A percentile compares a stretch with the other conserved stretches of the same genome.
Conservation (phyloP, 2,113 vertebrate species). For the Glaucomys volans region DNA sequence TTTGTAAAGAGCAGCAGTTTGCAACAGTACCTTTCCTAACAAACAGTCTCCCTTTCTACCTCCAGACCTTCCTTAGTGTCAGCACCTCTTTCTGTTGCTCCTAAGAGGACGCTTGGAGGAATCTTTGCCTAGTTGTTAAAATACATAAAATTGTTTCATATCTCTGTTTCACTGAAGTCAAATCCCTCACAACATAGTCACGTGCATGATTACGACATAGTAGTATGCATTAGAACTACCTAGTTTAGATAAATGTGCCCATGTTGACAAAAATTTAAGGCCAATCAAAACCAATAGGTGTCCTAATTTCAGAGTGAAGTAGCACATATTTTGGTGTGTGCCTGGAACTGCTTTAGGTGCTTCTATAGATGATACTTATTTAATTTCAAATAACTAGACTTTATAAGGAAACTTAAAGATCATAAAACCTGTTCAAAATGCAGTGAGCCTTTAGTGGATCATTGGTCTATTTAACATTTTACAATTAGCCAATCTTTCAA, state of each 20-base stretch:
- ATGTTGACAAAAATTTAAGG: not conserved
- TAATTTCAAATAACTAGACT: not conserved
- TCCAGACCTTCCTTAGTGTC: not conserved
- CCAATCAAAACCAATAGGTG: not conserved
- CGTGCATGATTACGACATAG: not conserved
- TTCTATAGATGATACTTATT: not conserved
- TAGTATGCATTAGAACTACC: not conserved
- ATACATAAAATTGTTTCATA: not conserved
- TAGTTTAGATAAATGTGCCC: not conserved
- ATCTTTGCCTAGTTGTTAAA: conserved; percentile 14
- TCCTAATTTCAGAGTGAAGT: not conserved
- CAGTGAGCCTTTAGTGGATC: not conserved
- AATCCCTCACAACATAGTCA: not conserved
- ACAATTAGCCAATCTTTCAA: not conserved
- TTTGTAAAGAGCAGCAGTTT: not conserved
- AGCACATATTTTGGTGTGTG: not conserved
- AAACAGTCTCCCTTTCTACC: not conserved
- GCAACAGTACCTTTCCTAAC: not conserved
- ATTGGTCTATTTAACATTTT: not conserved
- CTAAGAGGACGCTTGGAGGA: not conserved
- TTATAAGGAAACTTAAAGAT: not conserved
- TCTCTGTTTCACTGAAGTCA: not conserved
- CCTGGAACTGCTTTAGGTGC: not conserved
- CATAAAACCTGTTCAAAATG: not conserved
- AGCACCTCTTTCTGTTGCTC: not conserved